phyloP scores from a whole-genome alignment of 1,140 invertebrate genomes.

The Magallana angulata region DNA sequence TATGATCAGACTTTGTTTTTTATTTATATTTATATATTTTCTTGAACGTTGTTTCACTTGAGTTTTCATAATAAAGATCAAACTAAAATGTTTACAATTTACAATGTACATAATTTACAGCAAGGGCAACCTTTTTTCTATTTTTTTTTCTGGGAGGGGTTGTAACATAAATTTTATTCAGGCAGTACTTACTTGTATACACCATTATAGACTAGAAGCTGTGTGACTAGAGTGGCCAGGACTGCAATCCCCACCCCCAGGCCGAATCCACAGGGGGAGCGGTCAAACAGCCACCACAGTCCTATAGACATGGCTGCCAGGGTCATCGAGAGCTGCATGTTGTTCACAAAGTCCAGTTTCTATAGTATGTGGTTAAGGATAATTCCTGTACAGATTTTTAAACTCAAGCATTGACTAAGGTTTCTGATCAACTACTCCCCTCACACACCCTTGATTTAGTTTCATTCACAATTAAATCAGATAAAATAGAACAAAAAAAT shows the following conservation, averaged over 20 bases:
- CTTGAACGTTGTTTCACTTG: no score
- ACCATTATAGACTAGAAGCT: conserved; percentile 79
- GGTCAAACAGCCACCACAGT: conserved; percentile 81
- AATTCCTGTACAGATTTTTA: neutral
- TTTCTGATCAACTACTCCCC: no score
- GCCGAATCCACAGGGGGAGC: conserved; percentile 79
- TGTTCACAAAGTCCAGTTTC: conserved; percentile 81
- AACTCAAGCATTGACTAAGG: neutral
- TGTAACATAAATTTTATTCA: no score
- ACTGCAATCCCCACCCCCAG: conserved; percentile 79
- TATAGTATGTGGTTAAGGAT: conserved; percentile 71
- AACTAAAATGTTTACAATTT: no score
- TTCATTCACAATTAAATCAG: neutral
- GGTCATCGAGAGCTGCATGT: conserved; percentile 79
- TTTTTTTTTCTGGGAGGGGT: no score
- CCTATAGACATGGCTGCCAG: conserved; percentile 79
- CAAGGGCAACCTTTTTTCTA: no score
- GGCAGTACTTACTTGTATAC: conserved; percentile 77
- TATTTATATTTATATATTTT: no score
- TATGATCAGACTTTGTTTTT: no score
- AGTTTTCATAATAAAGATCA: no score
- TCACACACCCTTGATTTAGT: neutral
- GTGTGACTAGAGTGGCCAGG: conserved; percentile 78
- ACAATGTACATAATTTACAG: no score
- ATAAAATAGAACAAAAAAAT: no score